Base-by-base conservation (phyloP, 2,113 vertebrate genomes). In the Cryptotis parvus region DNA sequence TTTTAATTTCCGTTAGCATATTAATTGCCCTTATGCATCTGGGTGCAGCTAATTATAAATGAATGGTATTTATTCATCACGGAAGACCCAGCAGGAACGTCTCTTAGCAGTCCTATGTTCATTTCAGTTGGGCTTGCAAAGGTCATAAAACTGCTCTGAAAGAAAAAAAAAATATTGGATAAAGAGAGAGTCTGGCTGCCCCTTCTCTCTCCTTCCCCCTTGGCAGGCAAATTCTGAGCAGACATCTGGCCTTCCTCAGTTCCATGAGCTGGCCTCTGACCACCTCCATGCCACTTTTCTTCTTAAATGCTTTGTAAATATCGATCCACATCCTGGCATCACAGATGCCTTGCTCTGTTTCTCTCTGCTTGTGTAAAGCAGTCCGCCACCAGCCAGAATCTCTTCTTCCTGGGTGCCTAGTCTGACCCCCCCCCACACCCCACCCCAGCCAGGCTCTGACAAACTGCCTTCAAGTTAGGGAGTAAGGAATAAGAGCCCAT, bases 21-120 rank as follows among this genome's bases (percentile, higher is more conserved):
- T 82, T 95, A 94, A 96, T 95, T 89, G 84, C 80, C 90, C 81
- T 77, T 92, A 73, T 87, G 84, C 89, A 95, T 91, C 94, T 92
- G 94, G 68, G 63, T 91, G 91, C 80, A 89, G 91, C 91, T 96
- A 95, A 95, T 96, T 92, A 91, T 89, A 93, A 95, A 89, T 81
- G 87, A 95, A 91, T 76, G 92, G 89, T 90, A 84, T 95, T 89
- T 94, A 91, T 94, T 95, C 94, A 95, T 92, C 81, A 94, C 29
- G 52, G 76, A 74, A 93, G 84, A 89, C 93, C 75, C 94, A 93
- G 96, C 95, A 91, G 95, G 91, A 92, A 84, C 78, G 87, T 37
- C 69, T 87, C 75, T 95, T 93, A 91, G 96, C 89, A 89, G 83
- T 87, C 77, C 91, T 86, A 82, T 84, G 87, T 84, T 96, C 89